These are phyloP conservation scores for Hyaena hyaena DNA, from an alignment of 2,113 vertebrate genomes.

Conservation along the genomic window DNA sequence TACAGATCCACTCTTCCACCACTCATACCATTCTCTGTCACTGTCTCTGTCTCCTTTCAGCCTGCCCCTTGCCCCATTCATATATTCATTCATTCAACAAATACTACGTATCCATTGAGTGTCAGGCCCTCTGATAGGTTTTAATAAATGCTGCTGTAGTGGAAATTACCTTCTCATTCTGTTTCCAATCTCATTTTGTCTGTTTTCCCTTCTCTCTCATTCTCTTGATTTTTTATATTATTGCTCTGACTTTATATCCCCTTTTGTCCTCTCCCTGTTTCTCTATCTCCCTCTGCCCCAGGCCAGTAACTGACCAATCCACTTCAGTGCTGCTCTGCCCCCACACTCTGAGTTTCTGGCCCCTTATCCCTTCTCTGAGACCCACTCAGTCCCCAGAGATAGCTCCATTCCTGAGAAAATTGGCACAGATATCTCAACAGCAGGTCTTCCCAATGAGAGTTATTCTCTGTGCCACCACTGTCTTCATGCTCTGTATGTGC, in stretches of 20 bases:
- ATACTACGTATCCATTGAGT: background rate
- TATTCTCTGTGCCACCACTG: background rate
- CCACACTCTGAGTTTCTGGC: background rate
- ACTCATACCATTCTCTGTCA: background rate
- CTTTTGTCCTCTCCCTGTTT: background rate
- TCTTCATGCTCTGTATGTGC: background rate
- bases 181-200: background rate
- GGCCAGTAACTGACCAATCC: background rate
- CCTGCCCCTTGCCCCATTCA: background rate
- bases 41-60: slow-evolving; percentile 28
- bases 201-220: background rate
- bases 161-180: slow-evolving; percentile 21
- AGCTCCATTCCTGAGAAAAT: background rate
- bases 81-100: slow-evolving; percentile 36
- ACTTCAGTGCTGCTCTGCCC: background rate
- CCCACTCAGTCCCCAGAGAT: background rate
- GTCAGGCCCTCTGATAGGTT: background rate
- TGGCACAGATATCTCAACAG: background rate
- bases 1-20: slow-evolving; percentile 52
- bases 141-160: background rate
- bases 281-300: background rate
- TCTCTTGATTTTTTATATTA: background rate
- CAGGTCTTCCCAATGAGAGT: background rate
- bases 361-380: background rate
- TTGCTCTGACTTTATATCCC: slow-evolving; percentile 1